A percentile compares a stretch with the other conserved stretches of the same genome.
phyloP scores from a whole-genome alignment of 2,888 invertebrate species.

The Minunthozetes semirufus region DNA sequence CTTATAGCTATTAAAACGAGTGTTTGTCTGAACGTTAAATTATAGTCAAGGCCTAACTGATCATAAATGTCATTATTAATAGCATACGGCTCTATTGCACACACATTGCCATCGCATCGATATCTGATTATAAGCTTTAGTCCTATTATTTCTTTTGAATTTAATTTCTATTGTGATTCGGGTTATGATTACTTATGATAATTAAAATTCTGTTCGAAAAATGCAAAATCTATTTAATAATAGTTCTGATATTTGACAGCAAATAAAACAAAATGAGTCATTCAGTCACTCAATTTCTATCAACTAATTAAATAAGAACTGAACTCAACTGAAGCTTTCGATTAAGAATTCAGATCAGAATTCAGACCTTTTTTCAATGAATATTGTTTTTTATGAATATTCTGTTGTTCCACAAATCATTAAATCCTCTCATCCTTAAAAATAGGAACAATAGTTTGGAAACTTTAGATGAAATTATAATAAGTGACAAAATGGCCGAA shows the following conservation, averaged over 20 bases:
- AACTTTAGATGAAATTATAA: slow-evolving; percentile 14
- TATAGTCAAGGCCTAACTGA: slow-evolving; percentile 14
- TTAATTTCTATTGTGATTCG: slow-evolving; percentile 19
- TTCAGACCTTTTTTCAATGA: background rate
- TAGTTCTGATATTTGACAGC: too few relatives aligned
- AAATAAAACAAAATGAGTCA: background rate
- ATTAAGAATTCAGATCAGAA: slow-evolving; percentile 2
- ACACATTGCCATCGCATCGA: slow-evolving; percentile 23
- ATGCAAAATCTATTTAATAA: background rate
- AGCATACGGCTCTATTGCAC: slow-evolving; percentile 9
- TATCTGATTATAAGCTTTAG: slow-evolving; percentile 4
- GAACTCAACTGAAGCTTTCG: background rate
- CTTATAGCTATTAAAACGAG: background rate
- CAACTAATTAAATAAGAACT: background rate
- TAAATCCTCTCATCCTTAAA: background rate
- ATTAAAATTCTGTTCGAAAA: background rate
- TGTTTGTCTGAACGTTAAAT: slow-evolving; percentile 3
- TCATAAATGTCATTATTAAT: slow-evolving; percentile 17
- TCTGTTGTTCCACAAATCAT: background rate
- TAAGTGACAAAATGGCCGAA: slow-evolving; percentile 23
- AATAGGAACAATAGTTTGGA: slow-evolving; percentile 21
- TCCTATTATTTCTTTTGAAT: slow-evolving; percentile 15
- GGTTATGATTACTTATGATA: slow-evolving; percentile 1
- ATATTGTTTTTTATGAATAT: too few relatives aligned
- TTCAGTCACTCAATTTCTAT: background rate